Evolutionary conservation across 2,113 vertebrate species (phyloP).

Genomic region (Leptocoma aspasia): DNA sequence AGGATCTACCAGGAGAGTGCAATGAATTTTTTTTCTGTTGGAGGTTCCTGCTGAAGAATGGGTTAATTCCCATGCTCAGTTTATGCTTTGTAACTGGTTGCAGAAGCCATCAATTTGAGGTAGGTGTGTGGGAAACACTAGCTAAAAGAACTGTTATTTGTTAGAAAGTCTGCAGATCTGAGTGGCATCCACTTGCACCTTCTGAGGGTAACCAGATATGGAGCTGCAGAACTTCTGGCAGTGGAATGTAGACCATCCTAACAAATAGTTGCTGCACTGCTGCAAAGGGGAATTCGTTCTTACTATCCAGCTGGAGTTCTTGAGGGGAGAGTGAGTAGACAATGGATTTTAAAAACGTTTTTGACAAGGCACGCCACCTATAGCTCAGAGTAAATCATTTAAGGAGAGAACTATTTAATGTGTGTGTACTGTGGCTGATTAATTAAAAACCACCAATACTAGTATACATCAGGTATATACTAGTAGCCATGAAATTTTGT

Average conservation of each 20-base stretch:
- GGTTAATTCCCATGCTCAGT: not conserved
- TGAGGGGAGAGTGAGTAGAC: not conserved
- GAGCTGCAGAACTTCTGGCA: not conserved
- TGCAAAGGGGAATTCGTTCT: not conserved
- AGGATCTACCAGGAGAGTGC: not conserved
- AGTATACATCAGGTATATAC: not conserved
- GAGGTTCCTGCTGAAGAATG: not conserved
- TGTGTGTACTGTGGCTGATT: not conserved
- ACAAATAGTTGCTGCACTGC: not conserved
- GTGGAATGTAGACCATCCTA: not conserved
- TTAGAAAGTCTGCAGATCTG: not conserved
- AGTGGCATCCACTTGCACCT: not conserved
- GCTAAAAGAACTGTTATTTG: not conserved
- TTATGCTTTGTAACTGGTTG: not conserved
- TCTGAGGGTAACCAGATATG: not conserved
- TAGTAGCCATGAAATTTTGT: not conserved
- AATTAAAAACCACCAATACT: not conserved
- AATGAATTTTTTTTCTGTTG: not conserved
- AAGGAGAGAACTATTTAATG: not conserved
- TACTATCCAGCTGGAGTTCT: not conserved
- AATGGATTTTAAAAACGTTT: not conserved
- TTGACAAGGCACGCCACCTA: accelerated
- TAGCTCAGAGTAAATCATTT: not conserved
- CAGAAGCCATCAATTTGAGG: not conserved
- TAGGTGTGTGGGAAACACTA: not conserved